A percentile compares a stretch with the other conserved stretches of the same genome.
Evolutionary conservation across 2,797 vertebrate genomes (phyloP).

Genomic region (Sebastes vulpes): DNA sequence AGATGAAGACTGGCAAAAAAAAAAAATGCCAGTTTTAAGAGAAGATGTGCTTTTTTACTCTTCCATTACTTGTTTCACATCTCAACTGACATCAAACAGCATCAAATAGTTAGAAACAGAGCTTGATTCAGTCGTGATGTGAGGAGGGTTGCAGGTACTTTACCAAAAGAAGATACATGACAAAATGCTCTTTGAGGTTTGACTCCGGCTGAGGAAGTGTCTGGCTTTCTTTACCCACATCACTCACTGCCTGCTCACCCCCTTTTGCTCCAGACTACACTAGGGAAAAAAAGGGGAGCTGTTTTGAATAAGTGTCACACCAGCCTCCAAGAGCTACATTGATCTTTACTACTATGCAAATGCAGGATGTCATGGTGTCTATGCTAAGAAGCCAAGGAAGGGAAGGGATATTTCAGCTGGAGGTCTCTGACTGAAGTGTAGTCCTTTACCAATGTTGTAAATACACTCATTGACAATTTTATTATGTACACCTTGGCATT

Average conservation of each 20-base stretch:
- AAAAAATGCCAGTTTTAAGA: conserved; percentile 17
- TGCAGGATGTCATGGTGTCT: conserved; percentile 69
- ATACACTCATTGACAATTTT: conserved; percentile 65
- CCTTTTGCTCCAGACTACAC: conserved; percentile 64
- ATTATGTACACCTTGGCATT: conserved; percentile 44
- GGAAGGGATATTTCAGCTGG: conserved; percentile 56
- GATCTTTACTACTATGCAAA: conserved; percentile 81
- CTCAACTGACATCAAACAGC: conserved; percentile 71
- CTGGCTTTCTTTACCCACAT: conserved; percentile 71
- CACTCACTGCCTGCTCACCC: conserved; percentile 63
- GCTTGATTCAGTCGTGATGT: conserved; percentile 64
- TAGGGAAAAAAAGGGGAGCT: conserved; percentile 47
- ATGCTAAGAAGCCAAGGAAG: conserved; percentile 59
- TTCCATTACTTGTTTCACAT: conserved; percentile 51
- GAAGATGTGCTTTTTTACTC: conserved; percentile 17
- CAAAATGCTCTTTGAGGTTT: conserved; percentile 76
- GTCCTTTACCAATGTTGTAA: conserved; percentile 62
- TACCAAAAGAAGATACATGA: conserved; percentile 68
- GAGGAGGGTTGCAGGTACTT: conserved; percentile 70
- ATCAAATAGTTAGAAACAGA: conserved; percentile 65
- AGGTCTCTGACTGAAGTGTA: conserved; percentile 58
- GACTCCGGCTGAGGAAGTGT: conserved; percentile 60
- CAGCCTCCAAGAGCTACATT: conserved; percentile 71
- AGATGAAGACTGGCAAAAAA: conserved; percentile 8
- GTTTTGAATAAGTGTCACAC: conserved; percentile 78